phyloP scores from a whole-genome alignment of 2,888 invertebrate species.

The Aplocera efformata region DNA sequence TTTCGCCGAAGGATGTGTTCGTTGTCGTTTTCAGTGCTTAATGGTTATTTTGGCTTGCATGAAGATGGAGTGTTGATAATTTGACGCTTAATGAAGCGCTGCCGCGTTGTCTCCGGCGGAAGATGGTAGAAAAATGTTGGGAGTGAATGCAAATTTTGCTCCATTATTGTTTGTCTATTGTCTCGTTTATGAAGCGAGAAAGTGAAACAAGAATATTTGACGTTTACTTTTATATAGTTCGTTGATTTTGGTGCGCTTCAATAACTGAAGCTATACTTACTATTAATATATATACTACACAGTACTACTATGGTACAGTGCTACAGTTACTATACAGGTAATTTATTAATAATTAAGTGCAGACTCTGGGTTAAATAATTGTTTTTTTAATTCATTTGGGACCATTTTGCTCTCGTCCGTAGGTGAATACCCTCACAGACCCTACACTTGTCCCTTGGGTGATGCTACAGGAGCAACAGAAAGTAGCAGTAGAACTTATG shows the following conservation, averaged over 20 bases:
- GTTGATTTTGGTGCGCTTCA: slow-evolving; percentile 15
- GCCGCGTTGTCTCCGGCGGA: slow-evolving; percentile 64
- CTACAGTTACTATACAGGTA: too few relatives aligned
- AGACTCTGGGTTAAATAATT: too few relatives aligned
- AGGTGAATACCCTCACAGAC: too few relatives aligned
- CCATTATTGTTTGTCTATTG: slow-evolving; percentile 75
- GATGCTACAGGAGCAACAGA: too few relatives aligned
- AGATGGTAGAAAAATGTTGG: slow-evolving; percentile 69
- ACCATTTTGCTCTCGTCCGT: too few relatives aligned
- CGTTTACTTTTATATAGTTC: slow-evolving; percentile 31
- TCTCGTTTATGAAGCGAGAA: slow-evolving; percentile 68
- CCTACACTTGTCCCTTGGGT: too few relatives aligned
- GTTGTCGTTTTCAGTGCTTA: slow-evolving; percentile 44
- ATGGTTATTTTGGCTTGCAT: slow-evolving; percentile 65
- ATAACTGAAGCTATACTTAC: too few relatives aligned
- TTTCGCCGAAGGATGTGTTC: slow-evolving; percentile 34
- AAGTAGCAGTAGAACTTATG: too few relatives aligned
- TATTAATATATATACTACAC: too few relatives aligned
- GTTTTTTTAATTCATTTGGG: too few relatives aligned
- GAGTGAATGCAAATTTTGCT: slow-evolving; percentile 71
- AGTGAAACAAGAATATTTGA: slow-evolving; percentile 40
- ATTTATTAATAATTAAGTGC: too few relatives aligned
- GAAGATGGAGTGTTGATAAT: slow-evolving; percentile 68
- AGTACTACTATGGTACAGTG: too few relatives aligned
- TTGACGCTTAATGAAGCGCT: slow-evolving; percentile 75